Base-by-base conservation (phyloP, 2,888 invertebrate species). In the Amphipoea oculea region DNA sequence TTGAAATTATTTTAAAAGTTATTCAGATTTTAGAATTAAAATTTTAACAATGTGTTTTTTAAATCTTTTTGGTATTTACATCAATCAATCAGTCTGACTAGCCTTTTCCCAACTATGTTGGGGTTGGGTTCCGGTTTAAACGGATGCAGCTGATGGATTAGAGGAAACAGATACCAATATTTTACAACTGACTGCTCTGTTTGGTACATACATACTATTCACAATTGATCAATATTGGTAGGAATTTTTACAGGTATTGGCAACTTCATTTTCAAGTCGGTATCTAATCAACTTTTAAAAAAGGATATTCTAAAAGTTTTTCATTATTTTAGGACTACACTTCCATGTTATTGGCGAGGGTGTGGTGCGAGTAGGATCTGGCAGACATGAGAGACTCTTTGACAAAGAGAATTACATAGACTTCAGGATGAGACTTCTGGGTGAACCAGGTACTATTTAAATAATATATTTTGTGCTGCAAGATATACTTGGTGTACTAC, bases 341-440 rank as follows among this genome's bases (percentile, higher is more conserved):
- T 99, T 99, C 94, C 99, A 99, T 97, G 99, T 99, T 63, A 98
- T 99, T 83, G 99, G 99, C 20, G 99, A 99, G 96, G 99, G 99
- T 82, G 99, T 99, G 75, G 99, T 99, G n/a, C 97, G 98, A 81
- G 98, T 99, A 54, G 98, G 98, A 65, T 98, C 98, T 63, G 98
- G 98, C 78, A 97, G 99, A 66, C 98, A 98, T 91, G 99, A 99
- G 93, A 97, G 98, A 90, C 98, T 99, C 60, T 98, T 98, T 94
- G 99, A 99, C 95, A 98, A 98, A 94, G 99, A 99, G 95, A 99
- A 99, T 94, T 99, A 99, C 93, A 99, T 99, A 91, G 99, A 99
- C 96, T 99, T 99, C 94, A 97, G 99, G 87, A 99, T 99, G 99
- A 97, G 99, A 89, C 97, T 99, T 51, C 97, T 99, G 29, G 99